Conservation (phyloP, 2,888 invertebrate species). For the Spisula subtruncata region DNA sequence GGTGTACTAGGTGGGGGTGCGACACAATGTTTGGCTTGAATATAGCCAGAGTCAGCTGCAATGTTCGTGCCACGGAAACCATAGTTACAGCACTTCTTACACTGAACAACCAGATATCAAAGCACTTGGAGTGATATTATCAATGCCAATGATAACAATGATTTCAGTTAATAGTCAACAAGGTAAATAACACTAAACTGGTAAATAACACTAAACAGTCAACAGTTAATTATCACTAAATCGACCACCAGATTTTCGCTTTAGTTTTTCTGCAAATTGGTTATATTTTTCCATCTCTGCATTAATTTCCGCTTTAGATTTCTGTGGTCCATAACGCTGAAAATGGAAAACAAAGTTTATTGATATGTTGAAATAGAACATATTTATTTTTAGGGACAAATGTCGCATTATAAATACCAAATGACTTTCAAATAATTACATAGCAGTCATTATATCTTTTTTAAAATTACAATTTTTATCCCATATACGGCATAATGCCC, state of each 20-base stretch:
- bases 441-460: too few relatives aligned
- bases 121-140: not conserved
- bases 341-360: not conserved
- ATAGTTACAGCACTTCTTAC: not conserved
- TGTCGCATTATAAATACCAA: too few relatives aligned
- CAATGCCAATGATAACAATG: not conserved
- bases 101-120: not conserved
- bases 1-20: constrained; percentile 92
- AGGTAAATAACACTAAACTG: not conserved
- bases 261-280: not conserved
- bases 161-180: not conserved
- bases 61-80: constrained; percentile 43
- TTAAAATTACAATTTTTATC: too few relatives aligned
- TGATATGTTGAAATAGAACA: too few relatives aligned
- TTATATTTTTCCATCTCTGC: not conserved
- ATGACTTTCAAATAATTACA: too few relatives aligned
- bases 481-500: too few relatives aligned
- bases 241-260: too few relatives aligned
- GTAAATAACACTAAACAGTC: not conserved
- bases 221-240: not conserved
- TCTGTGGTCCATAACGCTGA: constrained; percentile 31
- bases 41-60: constrained; percentile 94
- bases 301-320: not conserved
- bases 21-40: constrained; percentile 95
- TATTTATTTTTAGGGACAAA: too few relatives aligned